These are phyloP conservation scores for Anhinga rufa DNA, from an alignment of 2,113 vertebrate genomes.

Conservation along the genomic window DNA sequence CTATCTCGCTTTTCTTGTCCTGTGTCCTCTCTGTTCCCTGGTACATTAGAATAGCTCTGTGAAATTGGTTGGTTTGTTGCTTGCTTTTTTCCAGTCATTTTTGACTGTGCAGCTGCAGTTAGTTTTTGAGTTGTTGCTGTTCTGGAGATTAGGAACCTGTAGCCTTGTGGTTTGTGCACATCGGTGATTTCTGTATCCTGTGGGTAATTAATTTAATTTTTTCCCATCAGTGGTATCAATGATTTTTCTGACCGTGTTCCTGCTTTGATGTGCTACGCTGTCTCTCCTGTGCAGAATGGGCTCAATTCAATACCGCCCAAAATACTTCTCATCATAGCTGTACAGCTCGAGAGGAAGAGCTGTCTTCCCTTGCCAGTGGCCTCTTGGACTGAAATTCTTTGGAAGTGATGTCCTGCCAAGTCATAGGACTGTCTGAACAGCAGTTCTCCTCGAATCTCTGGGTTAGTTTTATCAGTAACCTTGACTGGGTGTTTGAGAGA, in stretches of 20 bases:
- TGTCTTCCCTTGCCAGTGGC: slow-evolving; percentile 13
- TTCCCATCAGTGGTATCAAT: not conserved
- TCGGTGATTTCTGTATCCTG: not conserved
- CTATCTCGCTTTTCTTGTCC: not conserved
- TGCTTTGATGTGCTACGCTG: not conserved
- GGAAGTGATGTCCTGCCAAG: slow-evolving; percentile 44
- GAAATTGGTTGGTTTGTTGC: not conserved
- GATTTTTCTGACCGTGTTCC: not conserved
- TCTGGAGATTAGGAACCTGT: not conserved
- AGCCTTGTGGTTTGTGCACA: not conserved
- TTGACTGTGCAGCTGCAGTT: not conserved
- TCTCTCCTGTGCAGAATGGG: not conserved
- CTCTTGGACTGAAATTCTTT: slow-evolving; percentile 33
- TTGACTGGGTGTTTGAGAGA: not conserved
- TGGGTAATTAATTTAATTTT: not conserved
- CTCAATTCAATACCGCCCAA: not conserved
- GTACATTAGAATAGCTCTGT: not conserved
- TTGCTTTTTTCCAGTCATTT: not conserved
- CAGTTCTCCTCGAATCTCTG: not conserved
- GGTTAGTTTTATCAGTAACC: not conserved
- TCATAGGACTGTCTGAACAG: slow-evolving; percentile 25
- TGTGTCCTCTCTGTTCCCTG: not conserved
- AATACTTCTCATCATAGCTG: not conserved
- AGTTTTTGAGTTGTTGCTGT: not conserved
- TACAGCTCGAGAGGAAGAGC: not conserved